Conservation (phyloP, 37 sponge, comb jelly and placozoan species). For the Diacarnus erythraeanus region DNA sequence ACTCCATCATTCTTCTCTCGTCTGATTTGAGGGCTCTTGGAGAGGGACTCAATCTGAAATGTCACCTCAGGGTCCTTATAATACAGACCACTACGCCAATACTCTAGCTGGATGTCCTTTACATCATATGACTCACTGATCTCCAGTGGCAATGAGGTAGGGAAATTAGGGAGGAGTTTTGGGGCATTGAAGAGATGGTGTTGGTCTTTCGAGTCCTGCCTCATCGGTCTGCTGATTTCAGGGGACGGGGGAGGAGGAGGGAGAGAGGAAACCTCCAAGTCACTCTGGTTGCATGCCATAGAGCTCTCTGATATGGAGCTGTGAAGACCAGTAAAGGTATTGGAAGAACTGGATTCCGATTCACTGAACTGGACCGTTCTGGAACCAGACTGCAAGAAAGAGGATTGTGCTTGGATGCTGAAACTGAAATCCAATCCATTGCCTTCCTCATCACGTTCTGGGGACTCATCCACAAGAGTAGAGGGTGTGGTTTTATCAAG, state of each 20-base stretch:
- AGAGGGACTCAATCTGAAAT: slow-evolving; percentile 66
- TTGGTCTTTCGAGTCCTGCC: background rate
- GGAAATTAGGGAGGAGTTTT: slow-evolving; percentile 24
- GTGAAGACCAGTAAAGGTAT: background rate
- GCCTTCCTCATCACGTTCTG: background rate
- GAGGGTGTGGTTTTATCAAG: slow-evolving; percentile 31
- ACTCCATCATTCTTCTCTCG: slow-evolving; percentile 62
- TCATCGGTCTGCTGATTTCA: slow-evolving; percentile 19
- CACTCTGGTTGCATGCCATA: background rate
- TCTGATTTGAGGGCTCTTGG: background rate
- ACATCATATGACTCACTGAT: background rate
- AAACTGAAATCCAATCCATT: background rate
- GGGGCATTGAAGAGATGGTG: slow-evolving; percentile 13
- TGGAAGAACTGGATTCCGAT: background rate
- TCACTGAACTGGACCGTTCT: background rate
- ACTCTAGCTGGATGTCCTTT: slow-evolving; percentile 31
- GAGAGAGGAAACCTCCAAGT: background rate
- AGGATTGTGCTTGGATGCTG: background rate
- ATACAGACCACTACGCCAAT: slow-evolving; percentile 69
- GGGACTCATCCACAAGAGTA: background rate
- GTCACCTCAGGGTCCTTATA: slow-evolving; percentile 43
- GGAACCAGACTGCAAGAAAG: background rate
- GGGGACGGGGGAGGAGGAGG: background rate
- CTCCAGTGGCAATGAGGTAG: background rate
- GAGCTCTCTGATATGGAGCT: background rate